These are phyloP conservation scores for Oceanites oceanicus DNA, from an alignment of 2,113 vertebrate genomes.

Conservation along the genomic window DNA sequence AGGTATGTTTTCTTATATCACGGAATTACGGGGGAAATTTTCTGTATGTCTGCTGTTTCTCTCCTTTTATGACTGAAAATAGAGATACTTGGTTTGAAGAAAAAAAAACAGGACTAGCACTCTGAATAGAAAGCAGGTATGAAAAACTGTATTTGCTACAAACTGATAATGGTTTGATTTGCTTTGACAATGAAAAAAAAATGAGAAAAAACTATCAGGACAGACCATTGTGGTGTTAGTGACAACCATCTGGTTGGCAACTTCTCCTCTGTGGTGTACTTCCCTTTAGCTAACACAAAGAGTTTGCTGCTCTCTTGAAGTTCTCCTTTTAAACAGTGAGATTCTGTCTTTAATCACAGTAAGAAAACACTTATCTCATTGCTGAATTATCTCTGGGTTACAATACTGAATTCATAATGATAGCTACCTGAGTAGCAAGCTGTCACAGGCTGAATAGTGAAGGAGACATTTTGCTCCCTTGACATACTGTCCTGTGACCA, in stretches of 20 bases:
- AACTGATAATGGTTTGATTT: neutral
- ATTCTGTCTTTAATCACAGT: neutral
- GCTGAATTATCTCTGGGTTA: neutral
- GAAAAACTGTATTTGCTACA: neutral
- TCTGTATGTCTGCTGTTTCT: neutral
- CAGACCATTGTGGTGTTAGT: neutral
- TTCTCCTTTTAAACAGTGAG: neutral
- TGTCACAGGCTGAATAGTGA: neutral
- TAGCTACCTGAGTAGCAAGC: neutral
- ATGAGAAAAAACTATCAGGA: neutral
- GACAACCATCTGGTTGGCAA: neutral
- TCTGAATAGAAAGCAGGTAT: neutral
- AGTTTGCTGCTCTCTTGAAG: neutral
- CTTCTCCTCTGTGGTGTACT: neutral
- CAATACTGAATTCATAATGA: neutral
- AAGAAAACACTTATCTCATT: neutral
- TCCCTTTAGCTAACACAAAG: neutral
- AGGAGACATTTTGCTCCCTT: neutral
- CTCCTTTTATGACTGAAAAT: neutral
- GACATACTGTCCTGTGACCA: neutral
- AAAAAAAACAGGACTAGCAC: neutral
- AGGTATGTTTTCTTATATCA: neutral
- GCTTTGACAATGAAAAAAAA: neutral
- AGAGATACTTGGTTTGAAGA: neutral
- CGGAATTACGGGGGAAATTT: neutral